Base-by-base conservation (phyloP, 2,888 invertebrate species). In the Meteorus cinctellus region DNA sequence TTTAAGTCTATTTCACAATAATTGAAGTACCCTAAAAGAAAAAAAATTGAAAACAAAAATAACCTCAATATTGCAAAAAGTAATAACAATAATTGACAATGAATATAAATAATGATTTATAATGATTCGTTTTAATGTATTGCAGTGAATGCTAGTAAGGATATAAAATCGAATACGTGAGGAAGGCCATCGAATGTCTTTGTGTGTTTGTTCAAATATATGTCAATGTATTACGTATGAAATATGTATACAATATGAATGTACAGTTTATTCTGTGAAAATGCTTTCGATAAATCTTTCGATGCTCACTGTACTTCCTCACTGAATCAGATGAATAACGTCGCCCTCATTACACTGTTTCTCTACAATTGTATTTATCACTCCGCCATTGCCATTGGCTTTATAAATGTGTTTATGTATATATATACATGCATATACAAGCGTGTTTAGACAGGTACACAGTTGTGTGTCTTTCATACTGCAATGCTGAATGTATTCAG, bases 321-420 rank as follows among this genome's bases (percentile, higher is more conserved):
- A 71, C 60, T 72, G 72, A 72, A 72, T 68, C 51, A 67, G 62
- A 76, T 76, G 76, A 76, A 76, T 76, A 76, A 76, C 71, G 66
- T 72, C 62, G 68, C 48, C 59, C 67, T 76, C 72, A 76, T 80
- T 76, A 77, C 78, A 63, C 55, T 68, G 60, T 76, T 60, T 69
- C 59, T 45, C 66, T 55, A 59, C 71, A 67, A 76, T 72, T 76
- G 72, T 72, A 76, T 76, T 76, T 72, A 76, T 72, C 76, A 51
- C 68, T 67, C 55, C n/a, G 19, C 31, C n/a, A 29, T 55, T 68
- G 29, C 36, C 41, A 12, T 60, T 29, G 71, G 62, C 48, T 62
- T 45, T 71, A n/a, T 29, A 71, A 36, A 24, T 62, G 41, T 71
- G 27, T 41, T 62, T 41, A 62, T 62, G 60, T 48, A 4, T 48